Evolutionary conservation across 2,113 vertebrate genomes (phyloP), one percentile per base, ranked within the genome.

Genomic region (Edolisoma coerulescens): DNA sequence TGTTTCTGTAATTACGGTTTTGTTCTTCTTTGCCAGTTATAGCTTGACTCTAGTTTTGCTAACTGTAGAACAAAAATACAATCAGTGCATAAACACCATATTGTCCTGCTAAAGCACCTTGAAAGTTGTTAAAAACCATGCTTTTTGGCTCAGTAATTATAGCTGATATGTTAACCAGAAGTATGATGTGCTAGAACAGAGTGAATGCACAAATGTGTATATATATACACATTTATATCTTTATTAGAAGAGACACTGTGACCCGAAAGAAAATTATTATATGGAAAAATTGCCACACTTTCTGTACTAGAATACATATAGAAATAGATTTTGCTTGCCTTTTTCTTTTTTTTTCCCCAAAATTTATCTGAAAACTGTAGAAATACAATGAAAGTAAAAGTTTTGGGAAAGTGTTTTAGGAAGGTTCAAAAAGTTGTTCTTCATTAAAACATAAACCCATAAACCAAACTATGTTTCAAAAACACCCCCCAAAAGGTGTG

Each of bases 401-500:
- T 32, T 90, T 69, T 16, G 4, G 4, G 5, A 41, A 64, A 26
- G 1, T 9, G 1, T 71, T 78, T 68, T 17, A 75, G 67, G 9
- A 67, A 37, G 10, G 10, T 50, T 70, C 2, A 41, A 49, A 47
- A 84, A 56, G 5, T 22, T 44, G 3, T 18, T 3, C 1, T 57
- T 84, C 42, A 28, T 70, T 70, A 39, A 78, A 79, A n/a, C 0
- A 0, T n/a, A 67, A 70, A 50, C 3, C 2, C 57, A 20, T 12
- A 67, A 81, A 53, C 1, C 17, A 69, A 82, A 47, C 0, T 24
- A 35, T 33, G 73, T 33, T 56, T 74, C 4, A 70, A n/a, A 94
- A 87, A 39, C 20, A 33, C 6, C 0, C 2, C 0, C 6, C 0
- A 6, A 44, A 77, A 50, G 2, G 8, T 16, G 3, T 47, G 42